Evolutionary conservation across 2,888 invertebrate genomes (phyloP).

Genomic region (Blastobasis adustella): DNA sequence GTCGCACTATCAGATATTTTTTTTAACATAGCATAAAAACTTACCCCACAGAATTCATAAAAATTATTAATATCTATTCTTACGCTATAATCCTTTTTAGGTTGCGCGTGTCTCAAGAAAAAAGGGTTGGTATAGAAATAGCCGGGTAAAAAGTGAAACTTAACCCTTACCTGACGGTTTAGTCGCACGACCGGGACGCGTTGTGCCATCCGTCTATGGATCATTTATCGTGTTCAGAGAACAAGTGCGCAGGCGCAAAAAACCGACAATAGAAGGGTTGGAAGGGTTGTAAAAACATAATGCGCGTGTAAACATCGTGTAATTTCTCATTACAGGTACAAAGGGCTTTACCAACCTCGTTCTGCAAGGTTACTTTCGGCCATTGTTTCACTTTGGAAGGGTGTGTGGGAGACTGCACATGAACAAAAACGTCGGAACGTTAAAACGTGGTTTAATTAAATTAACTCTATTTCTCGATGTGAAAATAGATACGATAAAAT

Average conservation of each 20-base stretch:
- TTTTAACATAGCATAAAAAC: conserved; percentile 32
- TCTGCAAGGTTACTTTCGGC: not conserved
- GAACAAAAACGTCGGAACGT: too few relatives aligned
- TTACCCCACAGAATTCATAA: conserved; percentile 32
- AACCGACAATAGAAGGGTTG: conserved; percentile 61
- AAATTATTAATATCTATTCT: conserved; percentile 31
- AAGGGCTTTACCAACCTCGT: conserved; percentile 28
- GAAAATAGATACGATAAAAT: too few relatives aligned
- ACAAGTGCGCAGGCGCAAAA: conserved; percentile 16
- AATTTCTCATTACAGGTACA: conserved; percentile 62
- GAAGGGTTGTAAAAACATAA: conserved; percentile 61
- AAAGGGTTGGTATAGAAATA: conserved; percentile 41
- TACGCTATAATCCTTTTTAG: conserved; percentile 28
- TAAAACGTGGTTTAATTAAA: too few relatives aligned
- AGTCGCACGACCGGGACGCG: conserved; percentile 15
- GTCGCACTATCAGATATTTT: conserved; percentile 61
- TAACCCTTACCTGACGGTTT: conserved; percentile 31
- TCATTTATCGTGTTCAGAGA: conserved; percentile 22
- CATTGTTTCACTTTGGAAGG: not conserved
- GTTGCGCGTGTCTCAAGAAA: conserved; percentile 25
- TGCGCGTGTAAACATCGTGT: conserved; percentile 70
- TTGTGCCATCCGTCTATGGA: conserved; percentile 23
- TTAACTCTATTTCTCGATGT: too few relatives aligned
- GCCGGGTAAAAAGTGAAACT: conserved; percentile 46
- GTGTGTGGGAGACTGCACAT: too few relatives aligned